Percentiles rank a stretch among this genome's conserved stretches.
phyloP scores from a whole-genome alignment of 1,140 invertebrate genomes.

The Cydia strobilella region DNA sequence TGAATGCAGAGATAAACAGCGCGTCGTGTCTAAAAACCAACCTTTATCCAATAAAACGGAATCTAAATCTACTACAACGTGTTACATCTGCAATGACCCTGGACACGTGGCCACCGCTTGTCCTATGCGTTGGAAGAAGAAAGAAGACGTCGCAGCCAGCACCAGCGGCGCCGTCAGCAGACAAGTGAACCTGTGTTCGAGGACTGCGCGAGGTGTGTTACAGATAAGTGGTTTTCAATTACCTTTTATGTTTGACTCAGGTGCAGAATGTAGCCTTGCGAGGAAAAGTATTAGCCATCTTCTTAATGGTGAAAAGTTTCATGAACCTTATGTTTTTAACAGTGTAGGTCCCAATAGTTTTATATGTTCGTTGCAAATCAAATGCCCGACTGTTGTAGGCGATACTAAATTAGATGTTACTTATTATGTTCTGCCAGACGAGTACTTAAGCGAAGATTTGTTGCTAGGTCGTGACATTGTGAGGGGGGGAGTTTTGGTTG shows the following conservation, averaged over 20 bases:
- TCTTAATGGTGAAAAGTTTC: slow-evolving; percentile 25
- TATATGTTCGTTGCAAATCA: no score
- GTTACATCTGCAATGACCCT: slow-evolving; percentile 34
- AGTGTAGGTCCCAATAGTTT: slow-evolving; percentile 34
- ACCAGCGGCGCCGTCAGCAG: background rate
- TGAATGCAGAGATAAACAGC: slow-evolving; percentile 14
- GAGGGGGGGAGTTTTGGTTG: slow-evolving; percentile 1
- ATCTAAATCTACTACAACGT: background rate
- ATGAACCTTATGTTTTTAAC: slow-evolving; percentile 35
- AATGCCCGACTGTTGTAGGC: background rate
- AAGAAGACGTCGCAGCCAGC: slow-evolving; percentile 19
- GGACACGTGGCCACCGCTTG: slow-evolving; percentile 40
- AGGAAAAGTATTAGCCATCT: slow-evolving; percentile 21
- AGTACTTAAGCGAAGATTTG: background rate
- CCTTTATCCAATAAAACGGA: background rate
- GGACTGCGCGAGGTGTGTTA: slow-evolving; percentile 6
- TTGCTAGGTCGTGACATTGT: slow-evolving; percentile 39
- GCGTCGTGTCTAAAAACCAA: background rate
- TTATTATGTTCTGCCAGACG: slow-evolving; percentile 32
- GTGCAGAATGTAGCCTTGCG: slow-evolving; percentile 37
- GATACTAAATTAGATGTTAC: background rate
- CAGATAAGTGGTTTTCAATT: slow-evolving; percentile 8
- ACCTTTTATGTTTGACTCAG: slow-evolving; percentile 33
- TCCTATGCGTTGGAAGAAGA: slow-evolving; percentile 39
- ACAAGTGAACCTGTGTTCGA: slow-evolving; percentile 31